These are phyloP conservation scores for Benitochromis conjunctus DNA, from an alignment of 2,113 vertebrate genomes.

Conservation along the genomic window DNA sequence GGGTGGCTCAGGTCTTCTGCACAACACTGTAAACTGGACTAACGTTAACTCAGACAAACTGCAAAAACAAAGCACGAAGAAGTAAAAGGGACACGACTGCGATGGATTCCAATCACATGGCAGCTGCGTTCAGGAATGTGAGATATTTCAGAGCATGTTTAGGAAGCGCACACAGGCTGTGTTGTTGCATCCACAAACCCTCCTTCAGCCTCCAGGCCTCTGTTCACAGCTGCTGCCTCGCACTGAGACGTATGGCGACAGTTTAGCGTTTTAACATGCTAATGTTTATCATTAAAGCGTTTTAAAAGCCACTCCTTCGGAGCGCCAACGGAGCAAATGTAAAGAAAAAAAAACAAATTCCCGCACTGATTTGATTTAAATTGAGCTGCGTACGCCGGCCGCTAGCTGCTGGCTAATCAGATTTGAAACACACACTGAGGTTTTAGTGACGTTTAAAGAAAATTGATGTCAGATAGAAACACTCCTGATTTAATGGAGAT, in stretches of 20 bases:
- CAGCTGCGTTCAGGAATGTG: not conserved
- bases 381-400: not conserved
- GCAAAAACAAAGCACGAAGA: not conserved
- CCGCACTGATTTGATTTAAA: conserved; percentile 15
- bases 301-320: not conserved
- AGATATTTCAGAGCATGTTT: not conserved
- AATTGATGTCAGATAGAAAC: not conserved
- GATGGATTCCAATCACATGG: not conserved
- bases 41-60: not conserved
- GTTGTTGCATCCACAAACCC: not conserved
- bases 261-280: not conserved
- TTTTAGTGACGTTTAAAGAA: not conserved
- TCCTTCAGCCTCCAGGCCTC: not conserved
- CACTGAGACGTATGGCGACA: not conserved
- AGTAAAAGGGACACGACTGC: not conserved
- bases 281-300: not conserved
- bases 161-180: not conserved
- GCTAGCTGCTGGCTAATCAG: not conserved
- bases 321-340: not conserved
- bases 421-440: not conserved
- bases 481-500: not conserved
- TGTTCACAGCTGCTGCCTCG: not conserved
- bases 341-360: not conserved
- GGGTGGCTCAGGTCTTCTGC: not conserved
- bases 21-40: not conserved